phyloP scores from a whole-genome alignment of 1,140 invertebrate genomes.

The Aphelinus certus region DNA sequence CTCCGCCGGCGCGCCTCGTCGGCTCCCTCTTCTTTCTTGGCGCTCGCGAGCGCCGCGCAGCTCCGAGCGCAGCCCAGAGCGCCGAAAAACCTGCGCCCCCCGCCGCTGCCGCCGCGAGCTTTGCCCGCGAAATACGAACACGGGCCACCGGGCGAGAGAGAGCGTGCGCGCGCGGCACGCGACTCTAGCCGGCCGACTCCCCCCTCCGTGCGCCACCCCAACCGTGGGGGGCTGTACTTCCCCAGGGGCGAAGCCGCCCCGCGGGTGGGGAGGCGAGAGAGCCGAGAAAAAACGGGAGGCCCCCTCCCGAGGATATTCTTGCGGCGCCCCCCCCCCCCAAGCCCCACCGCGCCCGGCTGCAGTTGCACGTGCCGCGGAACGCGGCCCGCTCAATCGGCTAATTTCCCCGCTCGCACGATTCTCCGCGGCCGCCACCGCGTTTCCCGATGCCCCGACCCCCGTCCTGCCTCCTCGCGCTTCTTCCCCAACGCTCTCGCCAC shows the following conservation, averaged over 20 bases:
- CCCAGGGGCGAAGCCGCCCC: too few species aligned
- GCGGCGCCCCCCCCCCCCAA: not conserved
- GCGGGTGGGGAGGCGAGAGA: too few species aligned
- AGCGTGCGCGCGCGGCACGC: slow-evolving; percentile 19
- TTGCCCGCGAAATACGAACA: slow-evolving; percentile 55
- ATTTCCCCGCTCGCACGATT: too few species aligned
- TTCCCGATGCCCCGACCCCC: too few species aligned
- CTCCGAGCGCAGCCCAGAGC: not conserved
- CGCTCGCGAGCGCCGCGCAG: slow-evolving; percentile 27
- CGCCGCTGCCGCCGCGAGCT: slow-evolving; percentile 15
- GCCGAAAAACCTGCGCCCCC: slow-evolving; percentile 23
- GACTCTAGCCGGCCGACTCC: not conserved
- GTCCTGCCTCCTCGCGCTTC: too few species aligned
- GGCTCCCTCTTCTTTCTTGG: slow-evolving; percentile 20
- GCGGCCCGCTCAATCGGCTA: not conserved
- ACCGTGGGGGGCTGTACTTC: too few species aligned
- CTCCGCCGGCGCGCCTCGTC: slow-evolving; percentile 21
- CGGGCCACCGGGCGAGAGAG: not conserved
- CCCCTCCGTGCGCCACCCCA: not conserved
- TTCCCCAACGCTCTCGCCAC: too few species aligned
- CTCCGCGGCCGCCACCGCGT: too few species aligned
- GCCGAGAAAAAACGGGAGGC: too few species aligned
- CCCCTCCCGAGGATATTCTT: too few species aligned
- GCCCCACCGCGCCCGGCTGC: not conserved
- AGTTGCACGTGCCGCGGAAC: too few species aligned